Evolutionary conservation across 2,113 vertebrate genomes (phyloP).

Genomic region (Rhynchomys soricoides): DNA sequence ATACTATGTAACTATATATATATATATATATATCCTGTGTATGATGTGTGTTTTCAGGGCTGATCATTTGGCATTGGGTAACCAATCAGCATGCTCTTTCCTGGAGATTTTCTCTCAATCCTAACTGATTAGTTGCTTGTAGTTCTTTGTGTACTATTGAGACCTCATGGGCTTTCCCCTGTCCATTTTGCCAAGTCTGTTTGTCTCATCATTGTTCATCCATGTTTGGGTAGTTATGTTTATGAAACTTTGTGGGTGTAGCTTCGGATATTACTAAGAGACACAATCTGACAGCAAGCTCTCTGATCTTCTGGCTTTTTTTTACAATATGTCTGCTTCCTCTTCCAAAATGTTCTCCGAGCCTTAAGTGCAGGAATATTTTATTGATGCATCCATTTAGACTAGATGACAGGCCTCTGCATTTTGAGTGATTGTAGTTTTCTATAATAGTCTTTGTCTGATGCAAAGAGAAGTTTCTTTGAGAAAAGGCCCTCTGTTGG

Average conservation of each 20-base stretch:
- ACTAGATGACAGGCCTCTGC: background rate
- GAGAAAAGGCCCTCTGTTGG: background rate
- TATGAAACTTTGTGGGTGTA: background rate
- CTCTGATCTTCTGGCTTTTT: too few relatives aligned
- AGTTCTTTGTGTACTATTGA: background rate
- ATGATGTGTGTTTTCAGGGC: background rate
- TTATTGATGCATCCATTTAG: too few relatives aligned
- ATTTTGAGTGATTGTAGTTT: background rate
- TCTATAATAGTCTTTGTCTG: background rate
- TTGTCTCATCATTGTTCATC: background rate
- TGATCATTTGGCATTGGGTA: background rate
- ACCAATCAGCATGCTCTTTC: background rate
- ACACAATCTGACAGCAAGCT: background rate
- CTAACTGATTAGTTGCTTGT: background rate
- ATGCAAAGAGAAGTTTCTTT: background rate
- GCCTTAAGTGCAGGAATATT: background rate
- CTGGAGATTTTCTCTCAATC: background rate
- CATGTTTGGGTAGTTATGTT: background rate
- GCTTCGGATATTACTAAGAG: background rate
- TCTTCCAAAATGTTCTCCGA: background rate
- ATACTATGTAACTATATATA: background rate
- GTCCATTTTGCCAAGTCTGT: background rate
- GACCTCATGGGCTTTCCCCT: background rate
- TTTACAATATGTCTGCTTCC: too few relatives aligned
- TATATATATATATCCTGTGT: background rate